Percentiles rank a stretch among this genome's conserved stretches.
phyloP scores from a whole-genome alignment of 2,113 vertebrate genomes.

The Aramus guarauna region DNA sequence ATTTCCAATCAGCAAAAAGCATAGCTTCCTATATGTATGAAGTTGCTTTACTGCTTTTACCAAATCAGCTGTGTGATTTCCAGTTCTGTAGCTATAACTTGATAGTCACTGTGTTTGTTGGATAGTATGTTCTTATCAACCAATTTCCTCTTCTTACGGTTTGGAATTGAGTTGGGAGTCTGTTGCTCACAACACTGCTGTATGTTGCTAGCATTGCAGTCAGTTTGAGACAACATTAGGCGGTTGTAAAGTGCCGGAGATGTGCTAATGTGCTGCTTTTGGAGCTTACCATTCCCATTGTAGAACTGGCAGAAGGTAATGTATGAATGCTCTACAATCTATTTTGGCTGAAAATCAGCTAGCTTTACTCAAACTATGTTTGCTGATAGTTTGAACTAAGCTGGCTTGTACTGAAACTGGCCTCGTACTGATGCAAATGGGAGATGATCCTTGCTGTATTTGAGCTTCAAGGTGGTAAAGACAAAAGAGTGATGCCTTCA shows the following conservation, averaged over 20 bases:
- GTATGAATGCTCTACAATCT: fast-evolving
- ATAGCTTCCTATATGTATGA: background rate
- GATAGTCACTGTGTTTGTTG: background rate
- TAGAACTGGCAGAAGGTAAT: background rate
- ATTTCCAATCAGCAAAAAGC: background rate
- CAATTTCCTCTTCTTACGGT: background rate
- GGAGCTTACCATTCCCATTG: background rate
- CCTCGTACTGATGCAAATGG: background rate
- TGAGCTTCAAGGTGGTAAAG: background rate
- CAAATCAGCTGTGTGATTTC: background rate
- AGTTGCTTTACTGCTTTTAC: background rate
- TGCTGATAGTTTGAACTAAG: background rate
- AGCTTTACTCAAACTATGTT: background rate
- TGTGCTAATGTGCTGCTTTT: background rate
- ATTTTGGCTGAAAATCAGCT: background rate
- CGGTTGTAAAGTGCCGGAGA: background rate
- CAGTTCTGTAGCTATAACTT: background rate
- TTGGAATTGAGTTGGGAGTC: background rate
- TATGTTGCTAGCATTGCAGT: background rate
- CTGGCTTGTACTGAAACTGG: background rate
- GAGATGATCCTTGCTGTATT: background rate
- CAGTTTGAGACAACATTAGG: background rate
- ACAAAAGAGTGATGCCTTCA: background rate
- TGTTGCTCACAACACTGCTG: background rate
- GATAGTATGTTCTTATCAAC: background rate